Evolutionary conservation across 2,888 invertebrate species (phyloP), one percentile per base, ranked within the genome.

Genomic region (Entomobrya proxima): DNA sequence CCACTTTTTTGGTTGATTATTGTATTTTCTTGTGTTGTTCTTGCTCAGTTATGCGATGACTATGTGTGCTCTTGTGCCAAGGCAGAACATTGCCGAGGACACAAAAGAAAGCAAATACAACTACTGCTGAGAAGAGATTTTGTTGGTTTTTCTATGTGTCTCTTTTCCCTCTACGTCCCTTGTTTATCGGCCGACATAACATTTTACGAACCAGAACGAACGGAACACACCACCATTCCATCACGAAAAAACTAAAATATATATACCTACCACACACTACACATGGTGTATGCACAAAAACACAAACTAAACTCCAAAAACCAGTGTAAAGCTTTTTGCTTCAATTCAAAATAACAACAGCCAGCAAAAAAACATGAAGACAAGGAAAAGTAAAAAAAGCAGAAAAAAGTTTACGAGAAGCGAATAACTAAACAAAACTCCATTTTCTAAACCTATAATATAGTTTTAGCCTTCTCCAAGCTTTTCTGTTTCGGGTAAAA

Each of bases 191-290:
- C 82, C 85, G 83, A 85, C 85, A 87, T 87, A 87, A 87, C 87
- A 87, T 87, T 87, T 87, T 87, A 87, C 87, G 87, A 87, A 87
- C 87, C 86, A 86, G 87, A 87, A 87, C 87, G 86, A 86, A 86
- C 86, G 86, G 81, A 86, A 86, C 86, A 85, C 85, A 82, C 75
- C 82, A 82, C 78, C 64, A 78, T 61, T 44, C 77, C 61, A 81
- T 72, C 81, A 85, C 85, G 40, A 85, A 80, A 80, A 81, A 86
- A 81, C 85, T 64, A 55, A 77, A 81, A 35, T 52, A 58, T 75
- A 24, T 44, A 61, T 77, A 77, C 61, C 30, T n/a, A n/a, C n/a
- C 27, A 55, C 55, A 37, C 32, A 30, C 75, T n/a, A 32, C n/a
- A 75, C 11, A 47, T 30, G 30, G 7, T 18, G 64, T 18, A 30